phyloP scores from a whole-genome alignment of 37 sponge, comb jelly and placozoan genomes.

The Theonella swinhoei region DNA sequence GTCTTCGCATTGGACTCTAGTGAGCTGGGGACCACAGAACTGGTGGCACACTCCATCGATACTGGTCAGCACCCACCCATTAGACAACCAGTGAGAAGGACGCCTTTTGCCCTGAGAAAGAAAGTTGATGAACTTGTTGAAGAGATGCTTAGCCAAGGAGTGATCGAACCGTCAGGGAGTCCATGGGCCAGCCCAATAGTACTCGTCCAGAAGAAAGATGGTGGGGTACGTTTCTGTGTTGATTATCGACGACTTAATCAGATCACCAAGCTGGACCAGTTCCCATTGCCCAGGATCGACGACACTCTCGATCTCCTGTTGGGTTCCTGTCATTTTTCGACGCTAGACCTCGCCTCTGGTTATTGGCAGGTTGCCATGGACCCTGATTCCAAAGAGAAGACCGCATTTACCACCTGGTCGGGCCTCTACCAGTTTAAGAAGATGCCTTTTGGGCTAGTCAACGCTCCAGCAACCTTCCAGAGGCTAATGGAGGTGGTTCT shows the following conservation, averaged over 20 bases:
- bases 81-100: slow-evolving; percentile 39
- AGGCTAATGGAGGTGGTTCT: slow-evolving; percentile 56
- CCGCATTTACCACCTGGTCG: too few relatives aligned
- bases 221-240: slow-evolving; percentile 46
- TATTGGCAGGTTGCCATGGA: slow-evolving; percentile 66
- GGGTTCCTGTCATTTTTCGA: too few relatives aligned
- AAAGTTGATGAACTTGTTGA: slow-evolving; percentile 37
- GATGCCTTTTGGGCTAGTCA: slow-evolving; percentile 73
- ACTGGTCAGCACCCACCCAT: slow-evolving; percentile 53
- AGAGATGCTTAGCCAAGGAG: slow-evolving; percentile 40
- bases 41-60: slow-evolving; percentile 44
- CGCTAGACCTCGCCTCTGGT: too few relatives aligned
- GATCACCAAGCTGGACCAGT: too few relatives aligned
- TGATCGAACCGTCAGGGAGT: slow-evolving; percentile 54
- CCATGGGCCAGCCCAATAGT: slow-evolving; percentile 72
- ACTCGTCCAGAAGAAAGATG: slow-evolving; percentile 54
- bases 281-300: slow-evolving; percentile 63
- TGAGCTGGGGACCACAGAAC: too few relatives aligned
- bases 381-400: slow-evolving; percentile 43
- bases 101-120: slow-evolving; percentile 28
- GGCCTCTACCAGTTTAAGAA: too few relatives aligned
- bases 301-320: slow-evolving; percentile 40
- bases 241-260: too few relatives aligned
- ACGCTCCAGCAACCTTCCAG: slow-evolving; percentile 62
- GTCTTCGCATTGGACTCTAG: slow-evolving; percentile 47